Conservation (phyloP, 2,113 vertebrate genomes). For the Psammodynastes pulverulentus region DNA sequence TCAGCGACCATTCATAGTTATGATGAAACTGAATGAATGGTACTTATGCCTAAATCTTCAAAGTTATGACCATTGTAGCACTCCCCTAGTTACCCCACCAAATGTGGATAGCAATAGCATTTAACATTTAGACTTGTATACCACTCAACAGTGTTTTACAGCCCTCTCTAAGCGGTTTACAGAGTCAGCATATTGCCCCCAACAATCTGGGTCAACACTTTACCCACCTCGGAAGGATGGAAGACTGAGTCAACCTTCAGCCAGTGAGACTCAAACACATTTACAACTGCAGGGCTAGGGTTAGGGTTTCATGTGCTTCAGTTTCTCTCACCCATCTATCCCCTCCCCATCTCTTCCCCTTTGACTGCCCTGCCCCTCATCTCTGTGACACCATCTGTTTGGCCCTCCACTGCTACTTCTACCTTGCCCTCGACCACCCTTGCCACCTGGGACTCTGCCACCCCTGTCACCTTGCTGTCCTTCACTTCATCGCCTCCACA, state of each 20-base stretch:
- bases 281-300: background rate
- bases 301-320: no score
- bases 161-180: no score
- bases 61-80: background rate
- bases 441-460: background rate
- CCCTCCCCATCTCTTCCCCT: background rate
- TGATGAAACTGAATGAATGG: background rate
- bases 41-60: background rate
- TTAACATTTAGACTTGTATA: no score
- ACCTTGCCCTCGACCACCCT: background rate
- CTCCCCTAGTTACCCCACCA: background rate
- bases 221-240: no score
- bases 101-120: background rate
- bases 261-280: background rate
- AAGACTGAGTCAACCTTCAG: no score
- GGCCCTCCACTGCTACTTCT: background rate
- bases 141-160: no score
- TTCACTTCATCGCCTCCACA: background rate
- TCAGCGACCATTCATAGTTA: background rate
- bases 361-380: background rate
- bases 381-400: background rate
- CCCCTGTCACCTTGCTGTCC: background rate
- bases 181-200: no score
- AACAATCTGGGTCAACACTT: no score
- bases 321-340: background rate